A percentile compares a stretch with the other conserved stretches of the same genome.
Conservation (phyloP, 2,113 vertebrate genomes). For the Setophaga kirtlandii region DNA sequence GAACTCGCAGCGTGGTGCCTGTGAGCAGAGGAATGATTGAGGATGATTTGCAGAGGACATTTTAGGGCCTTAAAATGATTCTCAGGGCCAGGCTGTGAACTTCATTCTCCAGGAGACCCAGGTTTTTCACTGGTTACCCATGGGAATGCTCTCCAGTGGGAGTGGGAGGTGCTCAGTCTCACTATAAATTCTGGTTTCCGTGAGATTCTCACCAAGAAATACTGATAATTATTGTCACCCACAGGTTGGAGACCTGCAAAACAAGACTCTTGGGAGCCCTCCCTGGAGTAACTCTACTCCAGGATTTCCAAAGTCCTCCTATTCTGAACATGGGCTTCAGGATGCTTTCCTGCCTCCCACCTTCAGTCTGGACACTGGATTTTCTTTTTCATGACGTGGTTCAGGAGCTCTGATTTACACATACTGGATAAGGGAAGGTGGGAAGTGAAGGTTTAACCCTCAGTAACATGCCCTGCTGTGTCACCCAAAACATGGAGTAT, state of each 20-base stretch:
- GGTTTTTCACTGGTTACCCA: background rate
- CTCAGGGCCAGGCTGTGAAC: background rate
- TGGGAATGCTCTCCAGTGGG: background rate
- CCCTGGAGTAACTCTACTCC: background rate
- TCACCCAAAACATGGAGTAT: background rate
- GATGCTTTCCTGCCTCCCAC: background rate
- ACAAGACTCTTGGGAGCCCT: background rate
- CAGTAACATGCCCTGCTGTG: background rate
- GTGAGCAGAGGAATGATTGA: background rate
- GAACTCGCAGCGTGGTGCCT: background rate
- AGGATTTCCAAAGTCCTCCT: background rate
- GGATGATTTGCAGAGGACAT: background rate
- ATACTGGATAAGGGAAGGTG: background rate
- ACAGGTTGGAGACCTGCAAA: background rate
- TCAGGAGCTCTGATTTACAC: background rate
- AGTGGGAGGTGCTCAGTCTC: background rate
- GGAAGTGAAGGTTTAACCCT: background rate
- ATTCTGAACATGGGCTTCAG: background rate
- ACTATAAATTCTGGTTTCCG: background rate
- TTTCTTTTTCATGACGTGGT: background rate
- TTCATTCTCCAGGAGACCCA: background rate
- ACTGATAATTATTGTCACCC: slow-evolving; percentile 21
- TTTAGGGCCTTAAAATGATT: background rate
- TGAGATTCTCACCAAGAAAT: background rate
- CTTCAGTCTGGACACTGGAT: background rate